Base-by-base conservation (phyloP, 2,113 vertebrate genomes). In the Thymallus thymallus region DNA sequence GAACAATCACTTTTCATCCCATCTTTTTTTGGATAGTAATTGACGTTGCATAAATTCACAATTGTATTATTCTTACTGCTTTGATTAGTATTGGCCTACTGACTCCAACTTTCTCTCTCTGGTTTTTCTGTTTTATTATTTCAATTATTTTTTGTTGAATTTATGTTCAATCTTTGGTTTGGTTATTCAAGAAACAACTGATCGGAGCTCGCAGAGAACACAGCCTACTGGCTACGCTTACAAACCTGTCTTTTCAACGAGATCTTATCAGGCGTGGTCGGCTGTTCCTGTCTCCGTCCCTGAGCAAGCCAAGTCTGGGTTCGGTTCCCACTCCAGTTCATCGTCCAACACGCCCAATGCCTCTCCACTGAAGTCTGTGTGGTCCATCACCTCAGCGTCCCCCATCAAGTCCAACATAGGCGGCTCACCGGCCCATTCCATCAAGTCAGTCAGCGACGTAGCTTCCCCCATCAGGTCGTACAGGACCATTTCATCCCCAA, bases 221-320 rank as follows among this genome's bases (percentile, higher is more conserved):
- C 93, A 97, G 92, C 95, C 97, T 91, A 91, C 95, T 94, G 94
- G 97, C 95, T 97, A 97, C 86, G 95, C 97, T 94, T 95, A 98
- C 97, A 99, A 98, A 96, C 94, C 97, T 94, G 95, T 97, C 94
- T 95, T 98, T 97, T 93, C 96, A 95, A 95, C 96, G 92, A 96
- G 96, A 92, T 96, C 97, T 86, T 98, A 96, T 94, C 98, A 98
- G 91, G 95, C 96, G 86, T 98, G 97, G 97, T 95, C 96, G 88
- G 91, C 96, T 91, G 93, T 96, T 94, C 94, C 96, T 89, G 93
- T 94, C 87, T 92, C 95, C 88, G 88, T 96, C 91, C 93, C 95
- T 86, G 92, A 93, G 84, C 96, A 97, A 88, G 92, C 93, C 91
- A 98, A 97, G 85, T 97, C 96, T 90, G 97, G 97, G 92, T 96